These are phyloP conservation scores for Sterrhoptilus dennistouni DNA, from an alignment of 2,113 vertebrate genomes.

Conservation along the genomic window DNA sequence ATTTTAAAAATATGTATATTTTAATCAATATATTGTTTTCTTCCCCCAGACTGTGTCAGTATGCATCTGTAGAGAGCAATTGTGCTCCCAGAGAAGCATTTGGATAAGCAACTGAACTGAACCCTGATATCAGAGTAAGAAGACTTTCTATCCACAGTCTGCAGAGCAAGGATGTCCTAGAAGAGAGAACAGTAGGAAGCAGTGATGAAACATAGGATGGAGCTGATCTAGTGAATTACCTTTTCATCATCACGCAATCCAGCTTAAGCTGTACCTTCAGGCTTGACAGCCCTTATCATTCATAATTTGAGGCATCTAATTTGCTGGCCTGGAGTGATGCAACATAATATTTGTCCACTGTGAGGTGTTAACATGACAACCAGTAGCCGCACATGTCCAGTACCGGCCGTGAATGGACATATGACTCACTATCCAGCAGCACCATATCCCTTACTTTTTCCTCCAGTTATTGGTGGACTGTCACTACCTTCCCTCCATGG, in stretches of 20 bases:
- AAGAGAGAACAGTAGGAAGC: conserved; percentile 10
- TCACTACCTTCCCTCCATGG: conserved; percentile 83
- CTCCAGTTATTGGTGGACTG: conserved; percentile 89
- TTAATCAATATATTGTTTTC: not conserved
- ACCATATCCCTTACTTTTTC: conserved; percentile 89
- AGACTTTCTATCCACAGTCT: not conserved
- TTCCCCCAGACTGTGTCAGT: conserved; percentile 12
- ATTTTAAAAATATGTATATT: not conserved
- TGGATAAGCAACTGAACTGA: not conserved
- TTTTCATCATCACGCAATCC: not conserved
- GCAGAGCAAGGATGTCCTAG: conserved; percentile 35
- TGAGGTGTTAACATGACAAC: conserved; percentile 86
- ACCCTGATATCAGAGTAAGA: not conserved
- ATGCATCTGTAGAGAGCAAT: not conserved
- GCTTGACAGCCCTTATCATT: not conserved
- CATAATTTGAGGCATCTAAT: not conserved
- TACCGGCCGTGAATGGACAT: conserved; percentile 83
- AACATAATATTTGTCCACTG: not conserved
- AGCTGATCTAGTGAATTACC: not conserved
- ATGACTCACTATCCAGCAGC: conserved; percentile 88
- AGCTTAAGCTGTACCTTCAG: not conserved
- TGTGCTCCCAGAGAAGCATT: not conserved
- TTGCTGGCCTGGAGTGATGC: conserved; percentile 62
- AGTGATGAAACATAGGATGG: not conserved
- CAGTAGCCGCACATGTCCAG: conserved; percentile 82